Conservation (phyloP, 2,113 vertebrate genomes). For the Mesocricetus auratus region DNA sequence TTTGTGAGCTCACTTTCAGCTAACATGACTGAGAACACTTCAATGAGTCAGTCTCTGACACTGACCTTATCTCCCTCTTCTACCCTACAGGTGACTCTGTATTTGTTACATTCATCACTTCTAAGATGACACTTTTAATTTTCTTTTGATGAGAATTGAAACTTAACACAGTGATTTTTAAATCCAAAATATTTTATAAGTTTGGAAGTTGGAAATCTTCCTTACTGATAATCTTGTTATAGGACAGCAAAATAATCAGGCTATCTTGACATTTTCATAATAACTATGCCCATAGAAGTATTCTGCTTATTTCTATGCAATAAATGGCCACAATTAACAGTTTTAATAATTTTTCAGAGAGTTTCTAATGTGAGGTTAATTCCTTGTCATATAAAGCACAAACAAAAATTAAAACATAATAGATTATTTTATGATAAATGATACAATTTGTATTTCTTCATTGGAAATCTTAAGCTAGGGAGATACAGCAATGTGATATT, state of each 20-base stretch:
- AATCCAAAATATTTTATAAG: constrained; percentile 38
- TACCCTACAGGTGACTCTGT: neutral
- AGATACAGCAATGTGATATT: neutral
- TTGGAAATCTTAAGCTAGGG: neutral
- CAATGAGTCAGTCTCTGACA: constrained; percentile 19
- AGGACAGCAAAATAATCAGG: neutral
- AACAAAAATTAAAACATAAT: neutral
- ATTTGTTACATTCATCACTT: constrained; percentile 33
- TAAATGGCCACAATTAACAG: neutral
- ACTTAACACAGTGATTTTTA: neutral
- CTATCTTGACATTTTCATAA: constrained; percentile 5
- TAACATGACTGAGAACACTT: neutral
- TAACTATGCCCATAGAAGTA: neutral
- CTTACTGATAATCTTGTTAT: neutral
- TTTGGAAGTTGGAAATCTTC: neutral
- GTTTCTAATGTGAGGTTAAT: neutral
- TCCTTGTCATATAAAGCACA: neutral
- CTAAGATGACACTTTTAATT: neutral
- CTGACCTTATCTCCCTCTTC: constrained; percentile 27
- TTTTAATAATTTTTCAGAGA: neutral
- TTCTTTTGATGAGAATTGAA: constrained; percentile 24
- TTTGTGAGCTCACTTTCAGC: constrained; percentile 47
- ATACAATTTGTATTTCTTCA: neutral
- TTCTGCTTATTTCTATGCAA: constrained; percentile 2
- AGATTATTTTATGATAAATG: neutral